phyloP scores from a whole-genome alignment of 1,140 invertebrate species.

The Acyrthosiphon pisum region DNA sequence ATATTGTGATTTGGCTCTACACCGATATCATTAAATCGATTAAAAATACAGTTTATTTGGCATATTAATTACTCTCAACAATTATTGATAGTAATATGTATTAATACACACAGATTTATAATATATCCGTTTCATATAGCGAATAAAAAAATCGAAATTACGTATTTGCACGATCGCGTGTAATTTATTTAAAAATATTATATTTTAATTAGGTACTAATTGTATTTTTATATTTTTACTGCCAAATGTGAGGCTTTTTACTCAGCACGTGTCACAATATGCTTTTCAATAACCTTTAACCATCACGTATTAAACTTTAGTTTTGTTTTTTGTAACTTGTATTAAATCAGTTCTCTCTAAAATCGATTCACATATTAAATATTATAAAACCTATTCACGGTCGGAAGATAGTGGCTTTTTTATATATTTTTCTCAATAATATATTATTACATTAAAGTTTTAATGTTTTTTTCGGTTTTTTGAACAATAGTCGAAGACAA shows the following conservation, averaged over 20 bases:
- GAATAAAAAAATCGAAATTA: not conserved
- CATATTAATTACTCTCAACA: not conserved
- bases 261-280: not conserved
- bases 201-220: not conserved
- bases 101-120: not conserved
- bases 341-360: not conserved
- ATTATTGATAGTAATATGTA: not conserved
- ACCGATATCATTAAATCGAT: not conserved
- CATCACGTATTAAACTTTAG: not conserved
- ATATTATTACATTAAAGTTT: too few species aligned
- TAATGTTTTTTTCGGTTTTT: too few species aligned
- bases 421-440: too few species aligned
- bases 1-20: not conserved
- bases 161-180: not conserved
- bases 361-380: not conserved
- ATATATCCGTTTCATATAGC: not conserved
- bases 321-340: not conserved
- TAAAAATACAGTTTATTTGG: not conserved
- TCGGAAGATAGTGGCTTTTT: too few species aligned
- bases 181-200: not conserved
- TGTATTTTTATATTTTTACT: not conserved
- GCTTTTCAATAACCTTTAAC: not conserved
- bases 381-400: not conserved
- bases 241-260: not conserved
- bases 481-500: too few species aligned